These are phyloP conservation scores for Pangasius djambal DNA, from an alignment of 2,797 vertebrate genomes.

Conservation along the genomic window DNA sequence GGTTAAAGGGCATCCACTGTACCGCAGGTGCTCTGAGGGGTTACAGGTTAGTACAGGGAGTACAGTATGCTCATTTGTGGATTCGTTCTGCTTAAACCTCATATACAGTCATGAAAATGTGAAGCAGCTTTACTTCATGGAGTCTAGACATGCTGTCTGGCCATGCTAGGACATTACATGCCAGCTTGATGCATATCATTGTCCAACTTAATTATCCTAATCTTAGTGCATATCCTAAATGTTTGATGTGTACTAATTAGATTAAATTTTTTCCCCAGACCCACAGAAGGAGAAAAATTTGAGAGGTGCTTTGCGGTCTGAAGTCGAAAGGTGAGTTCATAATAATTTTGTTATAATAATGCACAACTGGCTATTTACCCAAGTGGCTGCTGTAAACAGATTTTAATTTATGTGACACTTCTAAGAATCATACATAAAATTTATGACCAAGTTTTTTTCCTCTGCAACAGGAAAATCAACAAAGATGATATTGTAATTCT, in stretches of 20 bases:
- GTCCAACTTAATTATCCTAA: not conserved
- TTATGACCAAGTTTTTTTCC: not conserved
- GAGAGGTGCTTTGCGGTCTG: slow-evolving; percentile 78
- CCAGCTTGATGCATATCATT: not conserved
- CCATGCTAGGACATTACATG: not conserved
- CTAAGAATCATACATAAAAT: not conserved
- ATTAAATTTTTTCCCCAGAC: slow-evolving; percentile 65
- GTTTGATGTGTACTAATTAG: not conserved
- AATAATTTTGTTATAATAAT: not conserved
- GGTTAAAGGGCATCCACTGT: not conserved
- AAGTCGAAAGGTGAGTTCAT: slow-evolving; percentile 79
- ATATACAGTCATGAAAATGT: not conserved
- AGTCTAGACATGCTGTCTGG: not conserved
- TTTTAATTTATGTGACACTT: not conserved
- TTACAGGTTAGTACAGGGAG: not conserved
- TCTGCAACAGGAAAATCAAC: slow-evolving; percentile 76
- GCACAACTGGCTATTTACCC: not conserved
- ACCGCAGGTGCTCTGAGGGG: not conserved
- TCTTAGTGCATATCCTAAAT: not conserved
- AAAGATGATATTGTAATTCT: slow-evolving; percentile 82
- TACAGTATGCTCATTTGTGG: not conserved
- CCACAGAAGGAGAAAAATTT: slow-evolving; percentile 80
- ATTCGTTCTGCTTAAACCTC: not conserved
- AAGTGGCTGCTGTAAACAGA: not conserved
- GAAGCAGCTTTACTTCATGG: not conserved